A percentile compares a stretch with the other conserved stretches of the same genome.
Evolutionary conservation across 2,797 vertebrate genomes (phyloP).

Genomic region (Pseudomugil tenellus): DNA sequence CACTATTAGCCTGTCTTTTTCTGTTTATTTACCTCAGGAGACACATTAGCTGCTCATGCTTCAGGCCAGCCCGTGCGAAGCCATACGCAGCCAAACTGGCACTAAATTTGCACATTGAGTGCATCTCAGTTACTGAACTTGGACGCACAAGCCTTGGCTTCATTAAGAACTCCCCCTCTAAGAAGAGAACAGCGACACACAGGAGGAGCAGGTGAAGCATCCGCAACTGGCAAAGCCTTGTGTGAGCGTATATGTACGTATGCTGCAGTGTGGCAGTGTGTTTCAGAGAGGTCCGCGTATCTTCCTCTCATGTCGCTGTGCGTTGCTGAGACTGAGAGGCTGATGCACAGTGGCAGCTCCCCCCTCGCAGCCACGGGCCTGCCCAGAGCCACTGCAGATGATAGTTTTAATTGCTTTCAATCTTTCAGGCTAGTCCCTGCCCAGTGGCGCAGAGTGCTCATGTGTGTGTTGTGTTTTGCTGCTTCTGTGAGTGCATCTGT

Average conservation of each 20-base stretch:
- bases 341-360: constrained; percentile 96
- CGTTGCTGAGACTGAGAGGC: constrained; percentile 79
- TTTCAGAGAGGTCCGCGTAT: constrained; percentile 57
- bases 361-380: constrained; percentile 90
- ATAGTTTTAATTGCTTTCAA: constrained; percentile 99
- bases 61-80: constrained; percentile 45
- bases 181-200: constrained; percentile 19
- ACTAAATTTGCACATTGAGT: constrained; percentile 9
- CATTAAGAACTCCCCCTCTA: constrained; percentile 7
- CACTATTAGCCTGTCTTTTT: constrained; percentile 27
- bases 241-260: constrained; percentile 37
- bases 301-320: constrained; percentile 75
- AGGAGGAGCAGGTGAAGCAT: constrained; percentile 48
- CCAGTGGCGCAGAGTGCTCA: constrained; percentile 82
- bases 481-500: constrained; percentile 31
- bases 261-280: constrained; percentile 35
- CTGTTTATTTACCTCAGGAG: constrained; percentile 52
- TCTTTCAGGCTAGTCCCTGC: constrained; percentile 91
- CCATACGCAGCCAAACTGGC: constrained; percentile 9
- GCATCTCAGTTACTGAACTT: not conserved
- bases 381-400: constrained; percentile 95
- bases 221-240: constrained; percentile 41
- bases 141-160: constrained; percentile 4
- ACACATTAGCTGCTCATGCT: constrained; percentile 41
- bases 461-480: constrained; percentile 39